Conservation (phyloP, 1,140 invertebrate species). For the Drosophila seguyi region DNA sequence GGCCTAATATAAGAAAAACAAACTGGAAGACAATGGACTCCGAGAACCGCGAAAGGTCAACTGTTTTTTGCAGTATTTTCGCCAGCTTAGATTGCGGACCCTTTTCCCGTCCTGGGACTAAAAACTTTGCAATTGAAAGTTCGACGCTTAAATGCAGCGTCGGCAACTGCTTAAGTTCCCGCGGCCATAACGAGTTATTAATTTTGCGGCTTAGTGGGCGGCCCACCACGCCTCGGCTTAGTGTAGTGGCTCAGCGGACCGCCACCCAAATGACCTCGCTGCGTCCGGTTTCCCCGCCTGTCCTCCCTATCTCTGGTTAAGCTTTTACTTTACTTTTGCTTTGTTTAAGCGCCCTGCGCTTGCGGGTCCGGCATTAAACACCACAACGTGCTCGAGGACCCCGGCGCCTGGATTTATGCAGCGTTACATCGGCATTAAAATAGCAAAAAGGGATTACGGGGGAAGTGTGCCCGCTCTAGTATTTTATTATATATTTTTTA, state of each 20-base stretch:
- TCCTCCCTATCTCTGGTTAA: conserved; percentile 12
- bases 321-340: conserved; percentile 12
- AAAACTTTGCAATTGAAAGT: conserved; percentile 75
- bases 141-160: conserved; percentile 53
- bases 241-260: conserved; percentile 24
- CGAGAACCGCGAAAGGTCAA: conserved; percentile 52
- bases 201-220: conserved; percentile 59
- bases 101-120: not conserved
- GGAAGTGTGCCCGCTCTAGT: conserved; percentile 5
- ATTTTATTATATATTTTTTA: conserved; percentile 55
- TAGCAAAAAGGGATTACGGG: conserved; percentile 59
- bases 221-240: conserved; percentile 22
- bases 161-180: conserved; percentile 32
- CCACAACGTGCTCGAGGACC: conserved; percentile 69
- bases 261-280: conserved; percentile 23
- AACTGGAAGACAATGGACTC: conserved; percentile 60
- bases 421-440: conserved; percentile 77
- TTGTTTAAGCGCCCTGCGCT: conserved; percentile 23
- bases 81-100: not conserved
- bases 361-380: conserved; percentile 65
- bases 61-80: conserved; percentile 43
- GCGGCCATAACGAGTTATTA: conserved; percentile 58
- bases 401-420: conserved; percentile 72
- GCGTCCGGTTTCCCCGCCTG: not conserved
- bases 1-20: conserved; percentile 65